These are phyloP conservation scores for Thunnus thynnus DNA, from an alignment of 2,113 vertebrate species.

Conservation along the genomic window DNA sequence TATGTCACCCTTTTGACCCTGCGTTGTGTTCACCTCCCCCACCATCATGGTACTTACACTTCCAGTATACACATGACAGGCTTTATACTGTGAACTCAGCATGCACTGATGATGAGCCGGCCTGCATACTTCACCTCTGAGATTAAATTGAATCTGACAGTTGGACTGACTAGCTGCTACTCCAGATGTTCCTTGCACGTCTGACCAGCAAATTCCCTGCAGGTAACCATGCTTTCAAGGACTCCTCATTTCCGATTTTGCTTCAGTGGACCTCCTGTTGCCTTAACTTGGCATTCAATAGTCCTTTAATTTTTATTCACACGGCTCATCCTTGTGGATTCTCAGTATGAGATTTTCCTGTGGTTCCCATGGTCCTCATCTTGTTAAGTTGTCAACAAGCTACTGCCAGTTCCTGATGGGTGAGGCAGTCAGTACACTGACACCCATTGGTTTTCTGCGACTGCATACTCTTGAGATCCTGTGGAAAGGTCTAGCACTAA, in stretches of 20 bases:
- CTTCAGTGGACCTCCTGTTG: constrained; percentile 30
- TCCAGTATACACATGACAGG: constrained; percentile 7
- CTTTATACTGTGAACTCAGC: constrained; percentile 50
- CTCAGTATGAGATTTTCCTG: constrained; percentile 10
- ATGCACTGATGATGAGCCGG: constrained; percentile 35
- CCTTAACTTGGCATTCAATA: constrained; percentile 29
- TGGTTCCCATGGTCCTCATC: constrained; percentile 24
- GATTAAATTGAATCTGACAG: constrained; percentile 69
- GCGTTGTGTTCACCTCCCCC: constrained; percentile 20
- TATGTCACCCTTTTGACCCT: background rate
- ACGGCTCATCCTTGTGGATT: constrained; percentile 2
- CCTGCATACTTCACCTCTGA: constrained; percentile 50
- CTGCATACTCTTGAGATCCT: constrained; percentile 36
- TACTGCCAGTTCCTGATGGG: background rate
- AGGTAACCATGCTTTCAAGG: constrained; percentile 61
- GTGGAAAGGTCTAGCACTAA: constrained; percentile 51
- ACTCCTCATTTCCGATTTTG: constrained; percentile 16
- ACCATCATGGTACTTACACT: constrained; percentile 6
- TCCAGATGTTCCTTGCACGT: constrained; percentile 65
- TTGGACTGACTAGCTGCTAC: constrained; percentile 57
- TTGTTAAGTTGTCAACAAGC: constrained; percentile 22
- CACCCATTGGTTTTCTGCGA: background rate
- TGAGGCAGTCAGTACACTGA: constrained; percentile 12
- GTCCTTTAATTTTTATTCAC: constrained; percentile 16
- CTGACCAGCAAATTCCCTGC: constrained; percentile 52